Evolutionary conservation across 2,113 vertebrate species (phyloP).

Genomic region (Arvicanthis niloticus): DNA sequence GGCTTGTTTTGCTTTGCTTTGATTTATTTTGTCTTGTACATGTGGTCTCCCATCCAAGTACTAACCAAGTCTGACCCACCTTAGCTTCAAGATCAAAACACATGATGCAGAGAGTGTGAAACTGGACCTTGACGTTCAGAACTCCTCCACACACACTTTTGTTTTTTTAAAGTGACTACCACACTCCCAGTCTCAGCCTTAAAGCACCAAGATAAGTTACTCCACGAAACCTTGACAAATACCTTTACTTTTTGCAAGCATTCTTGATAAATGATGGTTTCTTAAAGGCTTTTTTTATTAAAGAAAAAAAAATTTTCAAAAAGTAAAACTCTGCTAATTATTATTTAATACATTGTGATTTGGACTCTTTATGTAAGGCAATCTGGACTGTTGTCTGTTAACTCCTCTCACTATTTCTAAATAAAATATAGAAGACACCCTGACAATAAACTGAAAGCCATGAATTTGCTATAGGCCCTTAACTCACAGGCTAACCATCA

Average conservation of each 20-base stretch:
- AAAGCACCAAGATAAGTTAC: constrained; percentile 14
- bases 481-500: too few species aligned
- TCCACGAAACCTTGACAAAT: background rate
- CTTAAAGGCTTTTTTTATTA: background rate
- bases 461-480: too few species aligned
- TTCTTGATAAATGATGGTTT: constrained; percentile 2
- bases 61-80: background rate
- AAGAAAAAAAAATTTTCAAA: background rate
- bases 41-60: background rate
- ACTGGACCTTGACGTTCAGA: constrained; percentile 19
- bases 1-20: background rate
- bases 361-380: too few species aligned
- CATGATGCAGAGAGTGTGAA: background rate
- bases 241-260: background rate
- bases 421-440: too few species aligned
- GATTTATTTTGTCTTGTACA: background rate
- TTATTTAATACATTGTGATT: background rate
- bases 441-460: too few species aligned
- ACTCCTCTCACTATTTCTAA: too few species aligned
- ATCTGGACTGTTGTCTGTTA: too few species aligned
- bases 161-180: background rate
- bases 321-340: background rate
- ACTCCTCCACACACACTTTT: too few species aligned
- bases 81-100: background rate
- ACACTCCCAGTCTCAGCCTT: background rate